Percentiles rank a stretch among this genome's conserved stretches.
Evolutionary conservation across 2,797 vertebrate genomes (phyloP).

Genomic region (Lutjanus campechanus): DNA sequence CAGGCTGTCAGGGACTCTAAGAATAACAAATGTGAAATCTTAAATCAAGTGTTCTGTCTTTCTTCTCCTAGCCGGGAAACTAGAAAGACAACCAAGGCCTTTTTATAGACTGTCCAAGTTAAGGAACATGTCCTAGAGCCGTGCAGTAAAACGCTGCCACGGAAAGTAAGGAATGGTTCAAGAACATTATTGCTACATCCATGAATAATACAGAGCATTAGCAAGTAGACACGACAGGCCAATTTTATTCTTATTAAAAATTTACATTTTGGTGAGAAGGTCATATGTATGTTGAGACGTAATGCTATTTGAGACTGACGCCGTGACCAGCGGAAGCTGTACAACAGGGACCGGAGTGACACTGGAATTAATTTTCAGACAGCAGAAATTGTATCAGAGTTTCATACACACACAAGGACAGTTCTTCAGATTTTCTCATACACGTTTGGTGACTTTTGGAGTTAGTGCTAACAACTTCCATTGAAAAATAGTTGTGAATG

Average conservation of each 20-base stretch:
- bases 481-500: too few relatives aligned
- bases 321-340: neutral
- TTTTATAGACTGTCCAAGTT: constrained; percentile 7
- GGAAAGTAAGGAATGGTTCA: constrained; percentile 37
- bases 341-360: neutral
- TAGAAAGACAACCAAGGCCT: neutral
- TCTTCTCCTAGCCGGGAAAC: neutral
- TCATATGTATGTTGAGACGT: constrained; percentile 55
- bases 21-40: constrained; percentile 32
- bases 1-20: constrained; percentile 32
- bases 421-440: too few relatives aligned
- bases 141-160: constrained; percentile 8
- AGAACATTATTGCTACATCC: constrained; percentile 60
- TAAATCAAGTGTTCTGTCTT: constrained; percentile 1
- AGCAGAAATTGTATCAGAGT: constrained; percentile 23
- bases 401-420: neutral
- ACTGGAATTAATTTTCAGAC: constrained; percentile 38
- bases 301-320: constrained; percentile 50
- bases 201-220: constrained; percentile 73
- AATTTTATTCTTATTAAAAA: constrained; percentile 72
- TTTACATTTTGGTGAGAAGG: constrained; percentile 54
- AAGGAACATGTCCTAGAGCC: neutral
- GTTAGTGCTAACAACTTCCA: too few relatives aligned
- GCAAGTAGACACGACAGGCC: constrained; percentile 51
- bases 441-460: too few relatives aligned